A percentile compares a stretch with the other conserved stretches of the same genome.
phyloP scores from a whole-genome alignment of 1,140 invertebrate species.

The Nasonia longicornis region DNA sequence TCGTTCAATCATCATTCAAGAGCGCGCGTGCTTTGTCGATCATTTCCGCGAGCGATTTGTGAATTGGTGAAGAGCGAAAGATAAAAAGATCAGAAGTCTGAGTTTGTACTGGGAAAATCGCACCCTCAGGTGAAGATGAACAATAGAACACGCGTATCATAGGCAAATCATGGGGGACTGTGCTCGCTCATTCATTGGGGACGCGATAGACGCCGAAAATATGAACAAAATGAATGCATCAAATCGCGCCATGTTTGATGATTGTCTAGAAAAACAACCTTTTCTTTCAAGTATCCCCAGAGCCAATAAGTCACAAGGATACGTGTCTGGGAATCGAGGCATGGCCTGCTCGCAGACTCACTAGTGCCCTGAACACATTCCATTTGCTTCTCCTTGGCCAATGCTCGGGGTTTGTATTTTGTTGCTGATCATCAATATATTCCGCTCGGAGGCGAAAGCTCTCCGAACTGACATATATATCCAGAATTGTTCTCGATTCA shows the following conservation, averaged over 20 bases:
- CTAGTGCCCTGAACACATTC: constrained; percentile 65
- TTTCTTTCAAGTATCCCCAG: constrained; percentile 65
- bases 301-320: constrained; percentile 63
- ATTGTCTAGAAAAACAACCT: constrained; percentile 64
- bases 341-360: constrained; percentile 65
- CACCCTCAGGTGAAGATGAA: not conserved
- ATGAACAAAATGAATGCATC: constrained; percentile 53
- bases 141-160: not conserved
- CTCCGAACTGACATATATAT: constrained; percentile 47
- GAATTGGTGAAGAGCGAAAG: not conserved
- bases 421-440: constrained; percentile 65
- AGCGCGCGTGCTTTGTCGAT: not conserved
- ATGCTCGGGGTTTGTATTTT: constrained; percentile 66
- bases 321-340: constrained; percentile 64
- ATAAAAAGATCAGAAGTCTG: not conserved
- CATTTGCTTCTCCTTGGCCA: constrained; percentile 65
- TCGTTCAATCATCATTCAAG: constrained; percentile 6
- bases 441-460: constrained; percentile 44
- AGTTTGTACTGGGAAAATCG: not conserved
- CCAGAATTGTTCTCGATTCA: constrained; percentile 48
- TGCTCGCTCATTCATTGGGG: constrained; percentile 41
- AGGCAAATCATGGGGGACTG: constrained; percentile 15
- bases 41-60: constrained; percentile 2
- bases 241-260: constrained; percentile 62
- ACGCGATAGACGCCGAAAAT: constrained; percentile 28